Evolutionary conservation across 2,888 invertebrate genomes (phyloP).

Genomic region (Andrena praecox): DNA sequence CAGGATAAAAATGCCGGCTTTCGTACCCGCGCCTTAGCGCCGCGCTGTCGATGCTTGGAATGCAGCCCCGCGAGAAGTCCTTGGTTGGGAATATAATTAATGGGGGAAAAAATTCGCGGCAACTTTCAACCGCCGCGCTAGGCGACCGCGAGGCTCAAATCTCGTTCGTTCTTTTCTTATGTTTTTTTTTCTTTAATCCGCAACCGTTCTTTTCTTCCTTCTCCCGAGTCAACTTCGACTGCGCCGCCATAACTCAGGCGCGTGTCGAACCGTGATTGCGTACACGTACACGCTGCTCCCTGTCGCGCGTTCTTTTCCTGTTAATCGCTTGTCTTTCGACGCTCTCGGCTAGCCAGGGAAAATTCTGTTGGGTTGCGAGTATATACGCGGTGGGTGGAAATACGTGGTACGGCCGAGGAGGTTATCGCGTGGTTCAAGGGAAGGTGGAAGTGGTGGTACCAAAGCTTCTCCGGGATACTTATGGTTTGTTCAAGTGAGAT

Average conservation of each 20-base stretch:
- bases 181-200: too few relatives aligned
- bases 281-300: constrained; percentile 17
- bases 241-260: constrained; percentile 39
- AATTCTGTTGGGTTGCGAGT: neutral
- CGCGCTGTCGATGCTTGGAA: constrained; percentile 56
- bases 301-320: constrained; percentile 51
- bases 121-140: constrained; percentile 73
- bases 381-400: constrained; percentile 14
- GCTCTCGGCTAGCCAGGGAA: neutral
- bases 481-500: too few relatives aligned
- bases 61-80: constrained; percentile 72
- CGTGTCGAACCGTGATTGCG: constrained; percentile 34
- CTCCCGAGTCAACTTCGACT: constrained; percentile 10
- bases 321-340: constrained; percentile 39
- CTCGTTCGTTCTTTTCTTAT: constrained; percentile 19
- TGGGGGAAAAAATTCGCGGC: constrained; percentile 70
- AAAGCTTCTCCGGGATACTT: too few relatives aligned
- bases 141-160: constrained; percentile 49
- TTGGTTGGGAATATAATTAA: constrained; percentile 75
- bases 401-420: neutral
- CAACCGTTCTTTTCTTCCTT: neutral
- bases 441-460: too few relatives aligned
- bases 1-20: constrained; percentile 8
- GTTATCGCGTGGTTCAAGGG: too few relatives aligned
- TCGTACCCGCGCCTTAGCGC: neutral